phyloP scores from a whole-genome alignment of 2,888 invertebrate genomes.

The Drosophila dives region DNA sequence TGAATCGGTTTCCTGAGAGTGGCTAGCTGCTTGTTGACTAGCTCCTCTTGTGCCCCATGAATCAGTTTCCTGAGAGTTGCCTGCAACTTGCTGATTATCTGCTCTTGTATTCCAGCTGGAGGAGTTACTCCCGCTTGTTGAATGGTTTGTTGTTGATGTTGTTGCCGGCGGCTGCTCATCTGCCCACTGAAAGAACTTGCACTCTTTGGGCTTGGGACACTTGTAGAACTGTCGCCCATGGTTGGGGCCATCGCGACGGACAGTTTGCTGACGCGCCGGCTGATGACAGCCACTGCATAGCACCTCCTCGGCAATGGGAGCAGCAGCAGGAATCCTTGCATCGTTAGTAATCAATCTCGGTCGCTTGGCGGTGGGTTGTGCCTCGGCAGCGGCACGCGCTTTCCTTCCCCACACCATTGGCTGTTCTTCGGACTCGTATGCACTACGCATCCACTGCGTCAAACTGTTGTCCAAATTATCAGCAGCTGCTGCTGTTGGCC shows the following conservation, averaged over 20 bases:
- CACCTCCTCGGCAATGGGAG: slow-evolving; percentile 7
- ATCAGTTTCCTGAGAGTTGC: background rate
- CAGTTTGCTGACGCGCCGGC: slow-evolving; percentile 85
- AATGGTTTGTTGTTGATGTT: background rate
- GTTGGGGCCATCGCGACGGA: slow-evolving; percentile 93
- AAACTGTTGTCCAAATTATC: slow-evolving; percentile 44
- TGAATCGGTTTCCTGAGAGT: background rate
- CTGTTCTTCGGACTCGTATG: slow-evolving; percentile 42
- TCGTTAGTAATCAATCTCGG: slow-evolving; percentile 19
- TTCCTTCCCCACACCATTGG: slow-evolving; percentile 67
- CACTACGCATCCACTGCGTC: slow-evolving; percentile 44
- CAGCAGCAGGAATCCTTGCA: background rate
- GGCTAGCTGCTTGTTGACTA: background rate
- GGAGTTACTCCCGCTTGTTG: background rate
- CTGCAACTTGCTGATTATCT: background rate
- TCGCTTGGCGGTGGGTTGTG: slow-evolving; percentile 47
- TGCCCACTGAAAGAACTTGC: slow-evolving; percentile 94
- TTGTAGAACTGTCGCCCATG: slow-evolving; percentile 92
- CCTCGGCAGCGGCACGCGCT: slow-evolving; percentile 35
- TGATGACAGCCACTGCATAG: slow-evolving; percentile 82
- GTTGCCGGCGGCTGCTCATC: slow-evolving; percentile 82
- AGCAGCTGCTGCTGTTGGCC: background rate
- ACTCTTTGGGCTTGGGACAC: slow-evolving; percentile 88
- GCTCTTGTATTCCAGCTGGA: slow-evolving; percentile 16
- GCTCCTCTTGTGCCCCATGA: slow-evolving; percentile 13